Evolutionary conservation across 1,140 invertebrate genomes (phyloP).

Genomic region (Drosophila athabasca): DNA sequence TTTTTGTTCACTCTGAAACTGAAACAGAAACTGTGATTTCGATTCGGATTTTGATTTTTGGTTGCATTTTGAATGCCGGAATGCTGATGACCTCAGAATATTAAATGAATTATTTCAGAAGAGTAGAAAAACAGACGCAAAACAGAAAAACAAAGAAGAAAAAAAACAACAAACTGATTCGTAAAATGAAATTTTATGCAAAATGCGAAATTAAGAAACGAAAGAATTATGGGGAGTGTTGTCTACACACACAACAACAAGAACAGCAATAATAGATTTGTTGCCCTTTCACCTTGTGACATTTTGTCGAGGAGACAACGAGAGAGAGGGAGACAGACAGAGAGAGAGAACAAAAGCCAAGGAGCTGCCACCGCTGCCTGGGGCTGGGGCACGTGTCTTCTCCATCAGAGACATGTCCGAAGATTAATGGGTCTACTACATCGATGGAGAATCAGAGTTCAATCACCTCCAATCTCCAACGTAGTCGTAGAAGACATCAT

Average conservation of each 20-base stretch:
- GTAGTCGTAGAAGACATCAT: background rate
- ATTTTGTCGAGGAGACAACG: constrained; percentile 28
- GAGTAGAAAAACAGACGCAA: constrained; percentile 19
- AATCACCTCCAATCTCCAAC: constrained; percentile 20
- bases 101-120: constrained; percentile 31
- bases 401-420: constrained; percentile 10
- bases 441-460: constrained; percentile 29
- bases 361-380: background rate
- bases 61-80: constrained; percentile 53
- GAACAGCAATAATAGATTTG: background rate
- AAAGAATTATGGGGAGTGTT: constrained; percentile 11
- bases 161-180: constrained; percentile 9
- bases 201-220: constrained; percentile 5
- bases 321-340: background rate
- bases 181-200: constrained; percentile 36
- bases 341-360: constrained; percentile 22
- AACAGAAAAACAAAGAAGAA: constrained; percentile 18
- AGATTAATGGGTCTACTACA: constrained; percentile 30
- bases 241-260: background rate
- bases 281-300: constrained; percentile 54
- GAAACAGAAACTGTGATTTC: constrained; percentile 1
- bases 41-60: constrained; percentile 23
- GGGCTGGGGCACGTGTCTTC: constrained; percentile 30
- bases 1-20: constrained; percentile 7
- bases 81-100: constrained; percentile 69